Percentiles rank a stretch among this genome's conserved stretches.
Conservation (phyloP, 92 coral and sea anemone genomes). For the Porites divaricata region DNA sequence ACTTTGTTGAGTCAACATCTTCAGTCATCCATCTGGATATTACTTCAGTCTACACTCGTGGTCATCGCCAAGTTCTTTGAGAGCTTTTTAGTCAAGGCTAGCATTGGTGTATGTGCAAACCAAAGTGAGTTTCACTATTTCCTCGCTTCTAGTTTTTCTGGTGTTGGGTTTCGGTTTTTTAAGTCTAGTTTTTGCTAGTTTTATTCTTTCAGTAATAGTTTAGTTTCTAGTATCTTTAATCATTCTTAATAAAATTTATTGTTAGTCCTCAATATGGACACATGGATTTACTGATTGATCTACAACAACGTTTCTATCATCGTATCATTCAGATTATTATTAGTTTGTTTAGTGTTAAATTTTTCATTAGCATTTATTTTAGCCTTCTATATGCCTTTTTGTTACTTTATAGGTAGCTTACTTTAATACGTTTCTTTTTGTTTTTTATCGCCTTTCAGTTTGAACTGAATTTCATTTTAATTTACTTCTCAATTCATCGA, state of each 20-base stretch:
- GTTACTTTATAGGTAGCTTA: no score
- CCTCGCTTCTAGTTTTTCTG: background rate
- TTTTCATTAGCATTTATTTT: no score
- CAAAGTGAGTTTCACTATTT: slow-evolving; percentile 1
- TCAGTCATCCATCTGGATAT: no score
- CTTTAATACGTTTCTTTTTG: no score
- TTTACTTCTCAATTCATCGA: no score
- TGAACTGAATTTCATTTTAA: no score
- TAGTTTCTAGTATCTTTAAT: background rate
- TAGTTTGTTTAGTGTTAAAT: no score
- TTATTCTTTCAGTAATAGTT: background rate
- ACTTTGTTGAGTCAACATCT: background rate
- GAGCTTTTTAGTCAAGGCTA: slow-evolving; percentile 2
- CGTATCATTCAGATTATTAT: background rate
- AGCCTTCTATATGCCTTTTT: slow-evolving; percentile 4
- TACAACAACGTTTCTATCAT: background rate
- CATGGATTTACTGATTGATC: slow-evolving; percentile 6
- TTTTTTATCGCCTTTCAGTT: no score
- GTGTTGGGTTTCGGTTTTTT: background rate
- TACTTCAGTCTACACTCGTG: no score
- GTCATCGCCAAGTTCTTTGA: no score
- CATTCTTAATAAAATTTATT: no score
- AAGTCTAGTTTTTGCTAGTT: background rate
- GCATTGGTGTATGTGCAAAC: slow-evolving; percentile 1
- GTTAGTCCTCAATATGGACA: no score